Evolutionary conservation across 2,888 invertebrate species (phyloP), one percentile per base, ranked within the genome.

Genomic region (Ganaspis brasiliensis): DNA sequence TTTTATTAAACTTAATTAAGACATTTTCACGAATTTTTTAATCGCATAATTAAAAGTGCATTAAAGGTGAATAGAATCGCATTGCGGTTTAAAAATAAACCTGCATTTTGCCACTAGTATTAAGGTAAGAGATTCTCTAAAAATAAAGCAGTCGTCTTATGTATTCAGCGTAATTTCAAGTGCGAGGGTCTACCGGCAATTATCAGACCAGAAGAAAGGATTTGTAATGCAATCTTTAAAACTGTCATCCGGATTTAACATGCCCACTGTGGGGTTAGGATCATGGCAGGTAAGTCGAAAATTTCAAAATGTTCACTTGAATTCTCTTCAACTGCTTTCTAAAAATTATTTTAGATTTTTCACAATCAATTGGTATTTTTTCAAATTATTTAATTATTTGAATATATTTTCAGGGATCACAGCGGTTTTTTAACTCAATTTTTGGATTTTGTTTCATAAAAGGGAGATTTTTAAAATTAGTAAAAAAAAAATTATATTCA

Each of bases 181-280:
- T 10, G n/a, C 45, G 67, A 45, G 67, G 45, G 21, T 40, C 45
- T 67, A 40, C 45, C 67, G 14, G 45, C 26, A 67, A 4, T 24
- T 67, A 24, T 9, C 45, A 24, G 40, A n/a, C 3, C 67, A 67
- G n/a, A 67, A n/a, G 45, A 52, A 70, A 67, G 75, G 77, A 75
- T 70, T 80, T 56, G 80, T 80, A 10, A 89, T 89, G 89, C 78
- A 86, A 70, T 78, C 84, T 56, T 78, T 90, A n/a, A 83, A 82
- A 73, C 79, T 91, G 78, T 87, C 86, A 76, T 91, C 91, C 14
- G 94, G 92, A 26, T 86, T 93, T 87, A 89, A 93, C 82, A 95
- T 96, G 93, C 96, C 96, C n/a, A 92, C 94, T 52, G 89, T 96
- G 67, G 96, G 96, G 31, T 92, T 96, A 84, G 96, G 96, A 71